phyloP scores from a whole-genome alignment of 1,140 invertebrate genomes.

The Diabrotica undecimpunctata region DNA sequence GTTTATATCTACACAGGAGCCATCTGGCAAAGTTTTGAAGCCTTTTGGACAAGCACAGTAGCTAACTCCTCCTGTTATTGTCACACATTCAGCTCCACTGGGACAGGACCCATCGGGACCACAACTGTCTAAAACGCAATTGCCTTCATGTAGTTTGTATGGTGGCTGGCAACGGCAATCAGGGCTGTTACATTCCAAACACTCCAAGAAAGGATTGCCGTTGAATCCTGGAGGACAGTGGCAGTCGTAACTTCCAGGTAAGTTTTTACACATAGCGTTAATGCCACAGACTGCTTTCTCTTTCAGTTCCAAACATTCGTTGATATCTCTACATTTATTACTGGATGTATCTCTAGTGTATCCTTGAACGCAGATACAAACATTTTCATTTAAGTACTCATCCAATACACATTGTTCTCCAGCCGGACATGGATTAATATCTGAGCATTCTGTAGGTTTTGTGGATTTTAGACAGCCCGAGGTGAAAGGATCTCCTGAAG shows the following conservation, averaged over 20 bases:
- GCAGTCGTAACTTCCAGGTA: slow-evolving; percentile 91
- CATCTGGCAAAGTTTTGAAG: slow-evolving; percentile 67
- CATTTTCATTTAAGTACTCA: slow-evolving; percentile 65
- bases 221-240: slow-evolving; percentile 82
- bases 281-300: slow-evolving; percentile 76
- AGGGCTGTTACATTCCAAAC: slow-evolving; percentile 78
- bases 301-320: slow-evolving; percentile 76
- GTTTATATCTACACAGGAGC: slow-evolving; percentile 77
- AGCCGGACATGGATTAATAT: slow-evolving; percentile 69
- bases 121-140: slow-evolving; percentile 80
- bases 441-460: slow-evolving; percentile 63
- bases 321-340: slow-evolving; percentile 78
- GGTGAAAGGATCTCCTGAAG: slow-evolving; percentile 66
- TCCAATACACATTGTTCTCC: slow-evolving; percentile 82
- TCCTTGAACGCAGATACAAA: slow-evolving; percentile 84
- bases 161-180: slow-evolving; percentile 84
- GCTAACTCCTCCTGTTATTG: slow-evolving; percentile 83
- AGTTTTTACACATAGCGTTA: slow-evolving; percentile 86
- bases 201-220: slow-evolving; percentile 82
- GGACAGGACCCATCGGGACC: slow-evolving; percentile 73
- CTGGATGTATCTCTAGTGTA: slow-evolving; percentile 69
- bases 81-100: slow-evolving; percentile 79
- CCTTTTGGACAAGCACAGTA: slow-evolving; percentile 86
- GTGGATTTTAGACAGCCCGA: slow-evolving; percentile 66
- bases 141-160: slow-evolving; percentile 74